Conservation (phyloP, 2,888 invertebrate species). For the Heliconius cydno region DNA sequence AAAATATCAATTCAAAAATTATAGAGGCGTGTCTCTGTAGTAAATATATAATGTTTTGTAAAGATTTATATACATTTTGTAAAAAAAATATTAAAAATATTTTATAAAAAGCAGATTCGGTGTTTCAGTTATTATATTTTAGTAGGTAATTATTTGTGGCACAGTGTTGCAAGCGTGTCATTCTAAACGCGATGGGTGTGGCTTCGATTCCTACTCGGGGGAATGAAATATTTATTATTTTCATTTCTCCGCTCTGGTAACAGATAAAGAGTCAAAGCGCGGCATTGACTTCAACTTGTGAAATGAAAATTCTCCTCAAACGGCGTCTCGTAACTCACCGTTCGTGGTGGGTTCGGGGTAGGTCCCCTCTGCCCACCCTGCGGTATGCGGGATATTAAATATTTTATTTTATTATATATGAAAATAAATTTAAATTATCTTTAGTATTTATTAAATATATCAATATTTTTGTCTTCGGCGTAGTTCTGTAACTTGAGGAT, state of each 20-base stretch:
- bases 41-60: neutral
- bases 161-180: too few species aligned
- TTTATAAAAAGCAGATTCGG: neutral
- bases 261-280: too few species aligned
- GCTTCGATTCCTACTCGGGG: too few species aligned
- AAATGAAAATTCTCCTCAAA: too few species aligned
- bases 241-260: too few species aligned
- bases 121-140: neutral
- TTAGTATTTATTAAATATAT: conserved; percentile 11
- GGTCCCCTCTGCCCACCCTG: too few species aligned
- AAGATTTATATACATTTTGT: neutral
- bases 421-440: neutral
- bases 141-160: too few species aligned
- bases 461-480: conserved; percentile 46
- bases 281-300: too few species aligned
- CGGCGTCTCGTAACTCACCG: too few species aligned
- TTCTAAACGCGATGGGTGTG: too few species aligned
- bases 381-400: neutral
- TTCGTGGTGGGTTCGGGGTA: too few species aligned
- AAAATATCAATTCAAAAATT: neutral
- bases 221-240: neutral
- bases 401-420: neutral
- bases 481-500: conserved; percentile 64
- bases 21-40: neutral
- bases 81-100: conserved; percentile 11